Base-by-base conservation (phyloP, 2,888 invertebrate species). In the Euclidia mi region DNA sequence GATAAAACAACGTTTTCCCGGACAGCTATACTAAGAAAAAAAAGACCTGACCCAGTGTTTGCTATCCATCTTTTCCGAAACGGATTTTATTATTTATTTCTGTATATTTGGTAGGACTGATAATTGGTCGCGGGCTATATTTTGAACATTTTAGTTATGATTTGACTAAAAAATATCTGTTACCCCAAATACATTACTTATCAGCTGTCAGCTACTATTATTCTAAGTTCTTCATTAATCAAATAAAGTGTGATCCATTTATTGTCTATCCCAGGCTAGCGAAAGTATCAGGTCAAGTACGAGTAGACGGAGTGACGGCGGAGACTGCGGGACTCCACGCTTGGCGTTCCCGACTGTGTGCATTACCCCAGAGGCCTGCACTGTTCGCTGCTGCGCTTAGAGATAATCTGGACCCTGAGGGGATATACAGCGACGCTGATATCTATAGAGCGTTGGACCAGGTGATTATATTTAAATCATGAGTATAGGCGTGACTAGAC, bases 401-500 rank as follows among this genome's bases (percentile, higher is more conserved):
- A 0, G 95, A 96, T 64, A 98, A 98, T 86, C 90, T 98, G 34
- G 98, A 98, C 87, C 98, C 98, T 0, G 96, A 96, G 78, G 91
- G 95, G 7, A 85, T 93, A 28, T 96, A 96, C 76, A 84, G 88
- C 4, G 98, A 98, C 71, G 93, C 95, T 0, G 89, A 95, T 14
- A 89, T 98, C 20, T 96, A 97, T 96, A 92, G 91, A 31, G 97
- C 97, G 0, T 81, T 98, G 9, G 96, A 97, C 45, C 96, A 97
- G 89, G 97, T 94, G 18, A 31, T 18, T 25, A 43, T 14, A 9
- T 2, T 29, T 15, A 1, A 14, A 28, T 2, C 3, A 20, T 4
- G 11, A 1, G 11, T 4, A 40, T 32, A 11, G 32, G 11, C 32
- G 2, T 2, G 2, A 32, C 1, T 32, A 32, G n/a, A 32, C 11